Percentiles rank a stretch among this genome's conserved stretches.
Evolutionary conservation across 1,140 invertebrate genomes (phyloP).

Genomic region (Anadara kagoshimensis): DNA sequence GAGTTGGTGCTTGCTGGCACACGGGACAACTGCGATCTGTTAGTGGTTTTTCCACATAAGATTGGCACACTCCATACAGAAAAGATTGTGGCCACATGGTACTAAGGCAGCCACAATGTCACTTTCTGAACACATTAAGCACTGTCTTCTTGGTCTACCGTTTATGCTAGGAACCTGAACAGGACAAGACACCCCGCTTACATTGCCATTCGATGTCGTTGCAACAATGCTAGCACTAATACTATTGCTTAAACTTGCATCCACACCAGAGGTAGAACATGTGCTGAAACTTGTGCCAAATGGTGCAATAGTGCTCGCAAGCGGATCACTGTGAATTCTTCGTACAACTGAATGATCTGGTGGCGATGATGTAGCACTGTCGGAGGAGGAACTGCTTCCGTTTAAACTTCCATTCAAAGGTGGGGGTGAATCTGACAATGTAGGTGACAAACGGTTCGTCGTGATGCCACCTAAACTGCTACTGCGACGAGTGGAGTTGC

Average conservation of each 20-base stretch:
- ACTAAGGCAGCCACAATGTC: conserved; percentile 92
- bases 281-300: conserved; percentile 70
- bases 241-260: conserved; percentile 25
- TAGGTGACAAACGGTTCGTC: conserved; percentile 72
- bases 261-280: conserved; percentile 75
- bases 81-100: conserved; percentile 95
- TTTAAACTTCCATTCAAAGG: too few species aligned
- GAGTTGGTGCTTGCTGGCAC: conserved; percentile 88
- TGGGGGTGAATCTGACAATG: conserved; percentile 54
- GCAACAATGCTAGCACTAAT: conserved; percentile 15
- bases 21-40: conserved; percentile 78
- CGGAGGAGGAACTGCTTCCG: conserved; percentile 46
- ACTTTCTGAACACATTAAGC: conserved; percentile 89
- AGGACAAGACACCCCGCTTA: conserved; percentile 32
- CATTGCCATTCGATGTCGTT: conserved; percentile 5
- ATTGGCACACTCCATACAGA: conserved; percentile 94
- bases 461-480: conserved; percentile 50
- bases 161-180: conserved; percentile 40
- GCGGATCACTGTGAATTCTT: conserved; percentile 72
- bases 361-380: conserved; percentile 54
- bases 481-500: conserved; percentile 42
- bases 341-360: conserved; percentile 69
- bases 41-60: conserved; percentile 80
- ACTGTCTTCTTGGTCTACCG: conserved; percentile 79
- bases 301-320: conserved; percentile 56